These are phyloP conservation scores for Electrophaes corylata DNA, from an alignment of 2,888 invertebrate genomes.

Conservation along the genomic window DNA sequence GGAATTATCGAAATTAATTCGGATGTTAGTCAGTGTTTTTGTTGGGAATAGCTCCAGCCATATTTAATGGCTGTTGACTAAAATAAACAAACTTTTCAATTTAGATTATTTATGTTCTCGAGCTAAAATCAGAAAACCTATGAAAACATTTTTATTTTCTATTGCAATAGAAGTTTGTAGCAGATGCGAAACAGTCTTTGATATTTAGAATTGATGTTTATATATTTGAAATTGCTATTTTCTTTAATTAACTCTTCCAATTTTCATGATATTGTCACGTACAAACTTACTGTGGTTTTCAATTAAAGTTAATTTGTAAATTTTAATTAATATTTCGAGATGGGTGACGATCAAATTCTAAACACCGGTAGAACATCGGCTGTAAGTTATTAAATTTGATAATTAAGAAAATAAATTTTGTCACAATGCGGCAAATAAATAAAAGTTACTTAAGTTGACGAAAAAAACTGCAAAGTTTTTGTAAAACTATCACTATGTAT, in stretches of 20 bases:
- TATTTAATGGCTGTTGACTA: not conserved
- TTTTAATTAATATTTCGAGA: not conserved
- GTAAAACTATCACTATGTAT: too few species aligned
- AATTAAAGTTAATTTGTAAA: not conserved
- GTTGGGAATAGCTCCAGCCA: not conserved
- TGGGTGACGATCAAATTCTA: not conserved
- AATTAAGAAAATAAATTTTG: not conserved
- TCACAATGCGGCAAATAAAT: not conserved
- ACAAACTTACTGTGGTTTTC: not conserved
- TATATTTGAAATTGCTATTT: not conserved
- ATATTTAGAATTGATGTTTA: not conserved
- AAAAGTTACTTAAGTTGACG: too few species aligned
- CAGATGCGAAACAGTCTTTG: not conserved
- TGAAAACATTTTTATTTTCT: not conserved
- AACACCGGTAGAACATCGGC: too few species aligned
- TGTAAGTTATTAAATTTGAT: not conserved
- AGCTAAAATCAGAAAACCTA: not conserved
- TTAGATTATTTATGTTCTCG: not conserved
- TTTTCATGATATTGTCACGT: not conserved
- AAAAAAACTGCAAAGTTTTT: too few species aligned
- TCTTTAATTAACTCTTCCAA: not conserved
- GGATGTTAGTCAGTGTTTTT: slow-evolving; percentile 6
- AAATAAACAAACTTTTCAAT: slow-evolving; percentile 1
- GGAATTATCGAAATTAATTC: slow-evolving; percentile 45
- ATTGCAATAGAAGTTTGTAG: not conserved